phyloP scores from a whole-genome alignment of 1,140 invertebrate species.

The Elysia chlorotica region DNA sequence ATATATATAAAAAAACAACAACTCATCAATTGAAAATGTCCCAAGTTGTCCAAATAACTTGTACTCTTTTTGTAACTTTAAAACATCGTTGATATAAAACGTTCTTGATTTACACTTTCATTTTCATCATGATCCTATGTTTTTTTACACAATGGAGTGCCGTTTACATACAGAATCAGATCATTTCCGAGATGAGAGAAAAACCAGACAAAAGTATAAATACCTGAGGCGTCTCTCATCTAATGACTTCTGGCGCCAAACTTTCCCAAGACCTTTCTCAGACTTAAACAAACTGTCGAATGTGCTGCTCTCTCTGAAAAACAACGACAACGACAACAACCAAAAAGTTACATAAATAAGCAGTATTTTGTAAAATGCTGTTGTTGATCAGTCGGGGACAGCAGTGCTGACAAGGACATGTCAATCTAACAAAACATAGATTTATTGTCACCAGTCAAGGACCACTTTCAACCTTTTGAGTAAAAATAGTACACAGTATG shows the following conservation, averaged over 20 bases:
- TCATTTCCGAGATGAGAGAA: no score
- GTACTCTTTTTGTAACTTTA: no score
- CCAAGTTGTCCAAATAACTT: no score
- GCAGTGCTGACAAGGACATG: not conserved
- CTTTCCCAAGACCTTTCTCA: slow-evolving; percentile 4
- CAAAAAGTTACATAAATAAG: no score
- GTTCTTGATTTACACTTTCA: not conserved
- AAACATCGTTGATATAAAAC: not conserved
- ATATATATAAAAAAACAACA: no score
- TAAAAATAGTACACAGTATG: no score
- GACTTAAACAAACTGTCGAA: slow-evolving; percentile 13
- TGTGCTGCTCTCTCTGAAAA: slow-evolving; percentile 26
- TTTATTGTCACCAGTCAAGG: no score
- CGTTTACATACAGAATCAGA: not conserved
- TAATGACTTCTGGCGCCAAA: slow-evolving; percentile 30
- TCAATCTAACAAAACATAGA: no score
- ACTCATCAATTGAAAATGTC: no score
- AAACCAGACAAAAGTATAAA: no score
- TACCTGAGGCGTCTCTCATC: slow-evolving; percentile 28
- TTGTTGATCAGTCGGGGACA: not conserved
- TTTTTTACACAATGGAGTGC: no score
- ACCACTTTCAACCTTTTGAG: not conserved
- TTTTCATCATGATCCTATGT: not conserved
- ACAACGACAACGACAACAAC: no score
- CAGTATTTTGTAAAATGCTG: not conserved